Evolutionary conservation across 2,888 invertebrate genomes (phyloP), one percentile per base, ranked within the genome.

Genomic region (Caenorhabditis auriculariae): DNA sequence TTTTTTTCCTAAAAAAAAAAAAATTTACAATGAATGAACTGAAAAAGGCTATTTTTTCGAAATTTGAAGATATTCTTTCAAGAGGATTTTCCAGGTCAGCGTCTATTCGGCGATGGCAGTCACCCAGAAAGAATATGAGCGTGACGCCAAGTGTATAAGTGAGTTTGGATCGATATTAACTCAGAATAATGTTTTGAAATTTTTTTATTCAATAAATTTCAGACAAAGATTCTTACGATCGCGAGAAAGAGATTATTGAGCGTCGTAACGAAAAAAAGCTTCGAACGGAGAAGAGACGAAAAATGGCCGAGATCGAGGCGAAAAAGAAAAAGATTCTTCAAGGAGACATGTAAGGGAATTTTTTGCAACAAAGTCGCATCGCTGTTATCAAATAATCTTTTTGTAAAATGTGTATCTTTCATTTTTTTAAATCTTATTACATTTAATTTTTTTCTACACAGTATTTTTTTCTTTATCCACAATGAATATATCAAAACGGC

Each of bases 121-220:
- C 2, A 86, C 89, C 0, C 88, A 88, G 77, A 86, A 88, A 4
- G 93, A 93, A 79, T 94, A 87, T 82, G 86, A 88, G 24, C 51
- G 53, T 42, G 69, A 74, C 32, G 66, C 64, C 9, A 72, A 72
- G 39, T 67, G 67, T 32, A 29, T 74, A 17, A 74, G 73, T 73
- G 39, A 59, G 73, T 69, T 54, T 24, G 19, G 4, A 19, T 9
- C 24, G 12, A 7, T 1, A 26, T 27, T 26, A 15, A 21, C n/a
- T 29, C n/a, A 35, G 32, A 32, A 26, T 15, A 35, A 21, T 28
- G 43, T 26, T 12, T 24, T 15, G 19, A 7, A 38, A 32, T 44
- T 39, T 35, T 45, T 4, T 19, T 53, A 41, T 42, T 26, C 24
- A 26, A 1, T 17, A n/a, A 21, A 19, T 61, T 71, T 35, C 50